Percentiles rank a stretch among this genome's conserved stretches.
Evolutionary conservation across 2,113 vertebrate species (phyloP).

Genomic region (Engraulis encrasicolus): DNA sequence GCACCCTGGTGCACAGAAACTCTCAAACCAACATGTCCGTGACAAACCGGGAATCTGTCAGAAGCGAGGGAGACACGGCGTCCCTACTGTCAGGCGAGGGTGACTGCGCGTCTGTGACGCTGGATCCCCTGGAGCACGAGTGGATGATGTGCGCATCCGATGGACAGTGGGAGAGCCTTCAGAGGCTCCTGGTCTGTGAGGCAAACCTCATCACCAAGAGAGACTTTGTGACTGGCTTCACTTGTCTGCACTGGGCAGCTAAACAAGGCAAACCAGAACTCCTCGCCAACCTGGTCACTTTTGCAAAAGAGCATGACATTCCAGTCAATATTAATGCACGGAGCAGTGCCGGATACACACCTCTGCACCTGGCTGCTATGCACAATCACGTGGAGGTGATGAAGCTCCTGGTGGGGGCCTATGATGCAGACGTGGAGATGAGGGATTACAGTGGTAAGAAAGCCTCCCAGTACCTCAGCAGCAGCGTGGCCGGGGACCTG

Average conservation of each 20-base stretch:
- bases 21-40: conserved; percentile 40
- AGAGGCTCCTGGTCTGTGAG: conserved; percentile 83
- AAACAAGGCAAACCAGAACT: conserved; percentile 91
- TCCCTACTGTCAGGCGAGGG: conserved; percentile 80
- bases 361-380: conserved; percentile 94
- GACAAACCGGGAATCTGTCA: conserved; percentile 63
- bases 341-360: conserved; percentile 89
- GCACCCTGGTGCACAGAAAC: conserved; percentile 70
- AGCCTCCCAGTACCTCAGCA: conserved; percentile 86
- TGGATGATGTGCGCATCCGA: conserved; percentile 95
- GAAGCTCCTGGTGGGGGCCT: conserved; percentile 90
- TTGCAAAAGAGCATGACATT: conserved; percentile 81
- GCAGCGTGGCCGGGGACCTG: conserved; percentile 73
- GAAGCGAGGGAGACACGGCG: conserved; percentile 67
- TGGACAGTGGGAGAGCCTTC: conserved; percentile 88
- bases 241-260: conserved; percentile 95
- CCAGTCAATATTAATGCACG: conserved; percentile 86
- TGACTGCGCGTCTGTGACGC: conserved; percentile 78
- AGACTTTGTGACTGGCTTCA: conserved; percentile 95
- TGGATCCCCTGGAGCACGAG: conserved; percentile 94
- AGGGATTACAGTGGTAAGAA: conserved; percentile 94
- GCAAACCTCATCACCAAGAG: conserved; percentile 83
- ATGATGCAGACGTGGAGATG: conserved; percentile 87
- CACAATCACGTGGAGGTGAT: conserved; percentile 89
- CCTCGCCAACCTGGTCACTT: conserved; percentile 83